Evolutionary conservation across 2,797 vertebrate species (phyloP).

Genomic region (Morus bassanus): DNA sequence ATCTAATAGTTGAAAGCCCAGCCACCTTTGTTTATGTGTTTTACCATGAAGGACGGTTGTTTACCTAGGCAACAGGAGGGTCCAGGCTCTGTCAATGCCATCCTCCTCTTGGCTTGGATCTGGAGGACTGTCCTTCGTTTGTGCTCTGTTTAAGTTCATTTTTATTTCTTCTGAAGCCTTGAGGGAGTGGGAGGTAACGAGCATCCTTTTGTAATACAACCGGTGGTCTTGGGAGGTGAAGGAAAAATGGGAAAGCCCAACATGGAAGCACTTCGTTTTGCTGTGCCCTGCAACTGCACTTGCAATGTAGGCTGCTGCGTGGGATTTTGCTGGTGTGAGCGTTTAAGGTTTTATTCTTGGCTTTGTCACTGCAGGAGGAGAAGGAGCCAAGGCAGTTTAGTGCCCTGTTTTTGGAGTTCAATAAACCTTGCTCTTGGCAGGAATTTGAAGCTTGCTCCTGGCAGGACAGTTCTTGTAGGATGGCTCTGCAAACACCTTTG

Average conservation of each 20-base stretch:
- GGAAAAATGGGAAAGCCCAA: not conserved
- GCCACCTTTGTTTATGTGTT: not conserved
- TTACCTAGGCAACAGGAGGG: not conserved
- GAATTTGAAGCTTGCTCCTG: not conserved
- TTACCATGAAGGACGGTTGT: not conserved
- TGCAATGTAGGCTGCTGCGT: accelerated
- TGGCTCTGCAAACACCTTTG: not conserved
- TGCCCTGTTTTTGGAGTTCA: not conserved
- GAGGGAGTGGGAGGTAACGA: not conserved
- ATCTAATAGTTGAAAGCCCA: not conserved
- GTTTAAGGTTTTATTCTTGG: not conserved
- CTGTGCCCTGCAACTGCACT: not conserved
- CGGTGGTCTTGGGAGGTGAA: not conserved
- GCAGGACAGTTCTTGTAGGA: not conserved
- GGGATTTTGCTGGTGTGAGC: not conserved
- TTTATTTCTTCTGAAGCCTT: not conserved
- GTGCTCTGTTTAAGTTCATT: not conserved
- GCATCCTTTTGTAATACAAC: not conserved
- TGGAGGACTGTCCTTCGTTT: not conserved
- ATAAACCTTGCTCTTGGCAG: not conserved
- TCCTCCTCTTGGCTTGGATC: not conserved
- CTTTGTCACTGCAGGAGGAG: not conserved
- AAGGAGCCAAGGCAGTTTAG: not conserved
- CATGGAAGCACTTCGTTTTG: not conserved
- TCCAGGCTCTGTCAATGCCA: not conserved